Conservation (phyloP, 1,140 invertebrate genomes). For the Melitaea cinxia region DNA sequence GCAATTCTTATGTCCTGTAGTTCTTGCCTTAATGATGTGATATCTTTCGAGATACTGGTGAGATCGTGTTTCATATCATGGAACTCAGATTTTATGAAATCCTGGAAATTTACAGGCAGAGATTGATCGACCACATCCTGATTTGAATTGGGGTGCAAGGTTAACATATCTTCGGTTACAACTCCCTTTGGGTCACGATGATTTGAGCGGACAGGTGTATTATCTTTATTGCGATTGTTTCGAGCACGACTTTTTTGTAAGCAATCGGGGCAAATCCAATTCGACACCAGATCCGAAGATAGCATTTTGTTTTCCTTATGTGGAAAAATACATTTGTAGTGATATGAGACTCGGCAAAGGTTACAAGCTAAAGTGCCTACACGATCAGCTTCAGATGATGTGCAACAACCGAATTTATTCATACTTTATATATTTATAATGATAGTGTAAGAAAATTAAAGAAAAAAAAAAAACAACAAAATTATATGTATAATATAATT, state of each 20-base stretch:
- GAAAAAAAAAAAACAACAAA: too few relatives aligned
- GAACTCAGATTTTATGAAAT: neutral
- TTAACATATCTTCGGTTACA: neutral
- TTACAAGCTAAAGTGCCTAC: neutral
- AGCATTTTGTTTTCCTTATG: neutral
- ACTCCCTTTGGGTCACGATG: neutral
- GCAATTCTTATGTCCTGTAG: neutral
- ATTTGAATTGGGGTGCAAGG: neutral
- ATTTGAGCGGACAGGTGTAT: neutral
- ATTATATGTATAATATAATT: too few relatives aligned
- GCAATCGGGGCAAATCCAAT: neutral
- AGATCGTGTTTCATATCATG: neutral
- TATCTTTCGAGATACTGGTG: neutral
- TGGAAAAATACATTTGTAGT: neutral
- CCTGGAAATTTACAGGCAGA: neutral
- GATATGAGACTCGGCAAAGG: neutral
- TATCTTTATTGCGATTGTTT: conserved; percentile 5
- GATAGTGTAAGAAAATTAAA: too few relatives aligned
- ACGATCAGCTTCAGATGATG: neutral
- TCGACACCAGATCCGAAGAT: neutral
- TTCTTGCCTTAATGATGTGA: neutral
- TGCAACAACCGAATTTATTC: neutral
- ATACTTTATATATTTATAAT: neutral
- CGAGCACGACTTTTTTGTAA: neutral
- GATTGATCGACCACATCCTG: neutral